These are phyloP conservation scores for Oceanodroma leucorhoa DNA, from an alignment of 2,797 vertebrate genomes.

Conservation along the genomic window DNA sequence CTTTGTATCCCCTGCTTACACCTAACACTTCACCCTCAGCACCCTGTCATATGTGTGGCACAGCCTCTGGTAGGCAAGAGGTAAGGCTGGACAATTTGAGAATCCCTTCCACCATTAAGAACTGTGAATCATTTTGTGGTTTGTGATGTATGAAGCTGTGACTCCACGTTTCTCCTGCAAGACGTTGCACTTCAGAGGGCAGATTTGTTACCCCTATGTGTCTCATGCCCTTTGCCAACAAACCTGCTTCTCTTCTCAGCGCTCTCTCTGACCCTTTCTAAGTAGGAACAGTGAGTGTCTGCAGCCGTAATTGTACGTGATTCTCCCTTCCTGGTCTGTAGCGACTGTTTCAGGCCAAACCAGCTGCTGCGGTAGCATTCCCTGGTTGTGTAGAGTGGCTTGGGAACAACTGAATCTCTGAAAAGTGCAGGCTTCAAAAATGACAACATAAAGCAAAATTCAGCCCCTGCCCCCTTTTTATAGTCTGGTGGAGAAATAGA, in stretches of 20 bases:
- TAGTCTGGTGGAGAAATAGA: background rate
- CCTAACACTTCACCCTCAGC: background rate
- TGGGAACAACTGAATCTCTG: background rate
- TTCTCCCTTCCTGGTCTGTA: background rate
- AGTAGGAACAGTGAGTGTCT: background rate
- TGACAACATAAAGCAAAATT: background rate
- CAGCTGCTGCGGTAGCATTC: background rate
- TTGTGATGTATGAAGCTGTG: background rate
- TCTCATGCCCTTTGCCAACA: background rate
- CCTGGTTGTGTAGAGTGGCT: too few relatives aligned
- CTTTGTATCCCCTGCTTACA: background rate
- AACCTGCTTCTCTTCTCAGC: background rate
- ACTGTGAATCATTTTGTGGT: background rate
- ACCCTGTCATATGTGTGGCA: background rate
- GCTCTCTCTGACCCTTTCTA: background rate
- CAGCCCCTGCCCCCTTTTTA: background rate
- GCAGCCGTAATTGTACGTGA: fast-evolving
- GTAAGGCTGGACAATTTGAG: background rate
- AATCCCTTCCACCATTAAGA: background rate
- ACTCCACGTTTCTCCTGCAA: background rate
- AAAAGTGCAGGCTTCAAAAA: background rate
- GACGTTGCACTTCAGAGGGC: background rate
- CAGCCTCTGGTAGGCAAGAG: background rate
- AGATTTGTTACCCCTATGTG: background rate
- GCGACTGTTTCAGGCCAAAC: background rate